phyloP scores from a whole-genome alignment of 1,140 invertebrate genomes.

The Nautilus pompilius region DNA sequence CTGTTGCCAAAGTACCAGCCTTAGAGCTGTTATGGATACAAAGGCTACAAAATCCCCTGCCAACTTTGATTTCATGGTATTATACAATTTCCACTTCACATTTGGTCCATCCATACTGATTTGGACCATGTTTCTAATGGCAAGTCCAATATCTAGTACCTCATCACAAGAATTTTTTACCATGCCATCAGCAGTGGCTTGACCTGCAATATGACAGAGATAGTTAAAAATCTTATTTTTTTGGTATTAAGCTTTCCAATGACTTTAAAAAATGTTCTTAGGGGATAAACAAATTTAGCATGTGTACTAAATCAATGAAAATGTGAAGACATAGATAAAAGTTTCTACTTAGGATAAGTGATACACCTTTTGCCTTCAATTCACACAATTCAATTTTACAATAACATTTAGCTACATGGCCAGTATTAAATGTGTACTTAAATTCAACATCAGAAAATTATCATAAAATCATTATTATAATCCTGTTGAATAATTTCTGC shows the following conservation, averaged over 20 bases:
- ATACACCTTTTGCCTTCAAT: background rate
- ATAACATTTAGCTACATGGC: too few species aligned
- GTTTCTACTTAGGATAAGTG: background rate
- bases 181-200: constrained; percentile 21
- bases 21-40: constrained; percentile 22
- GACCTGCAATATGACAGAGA: constrained; percentile 10
- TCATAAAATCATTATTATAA: too few species aligned
- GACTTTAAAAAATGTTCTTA: too few species aligned
- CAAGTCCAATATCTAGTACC: too few species aligned
- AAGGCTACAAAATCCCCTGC: background rate
- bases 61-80: constrained; percentile 6
- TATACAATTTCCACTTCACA: constrained; percentile 22
- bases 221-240: background rate
- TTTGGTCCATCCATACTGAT: constrained; percentile 30
- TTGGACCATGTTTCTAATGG: too few species aligned
- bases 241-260: too few species aligned
- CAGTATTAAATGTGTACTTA: too few species aligned
- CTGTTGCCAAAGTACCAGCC: constrained; percentile 5
- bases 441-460: too few species aligned
- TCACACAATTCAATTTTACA: too few species aligned
- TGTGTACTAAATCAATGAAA: too few species aligned
- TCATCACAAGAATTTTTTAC: constrained; percentile 8
- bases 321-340: background rate
- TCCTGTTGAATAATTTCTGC: too few species aligned
- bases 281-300: too few species aligned